These are phyloP conservation scores for Petromus typicus DNA, from an alignment of 2,113 vertebrate genomes.

Conservation along the genomic window DNA sequence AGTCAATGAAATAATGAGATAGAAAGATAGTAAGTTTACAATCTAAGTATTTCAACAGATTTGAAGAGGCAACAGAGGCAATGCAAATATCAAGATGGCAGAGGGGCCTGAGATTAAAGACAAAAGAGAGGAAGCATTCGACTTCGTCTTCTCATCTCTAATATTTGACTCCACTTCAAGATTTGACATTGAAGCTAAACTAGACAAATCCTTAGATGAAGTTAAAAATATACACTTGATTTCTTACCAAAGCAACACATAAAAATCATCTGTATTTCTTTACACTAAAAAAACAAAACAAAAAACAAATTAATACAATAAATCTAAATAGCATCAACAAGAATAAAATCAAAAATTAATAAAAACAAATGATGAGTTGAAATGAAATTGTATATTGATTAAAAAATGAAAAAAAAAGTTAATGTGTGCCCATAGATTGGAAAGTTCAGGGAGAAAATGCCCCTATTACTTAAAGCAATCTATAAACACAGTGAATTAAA, in stretches of 20 bases:
- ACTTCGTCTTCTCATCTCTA: not conserved
- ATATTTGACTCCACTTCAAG: not conserved
- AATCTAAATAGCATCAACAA: not conserved
- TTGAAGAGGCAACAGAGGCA: not conserved
- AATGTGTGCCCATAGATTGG: not conserved
- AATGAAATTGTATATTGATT: not conserved
- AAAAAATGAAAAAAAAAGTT: not conserved
- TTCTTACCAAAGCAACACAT: not conserved
- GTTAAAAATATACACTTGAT: not conserved
- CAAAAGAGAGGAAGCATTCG: not conserved
- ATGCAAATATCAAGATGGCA: not conserved
- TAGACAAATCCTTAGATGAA: not conserved
- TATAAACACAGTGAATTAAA: not conserved
- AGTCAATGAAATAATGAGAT: not conserved
- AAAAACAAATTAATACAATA: not conserved
- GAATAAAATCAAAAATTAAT: not conserved
- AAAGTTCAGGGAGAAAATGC: not conserved
- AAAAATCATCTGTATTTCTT: not conserved
- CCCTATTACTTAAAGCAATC: not conserved
- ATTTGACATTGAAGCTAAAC: not conserved
- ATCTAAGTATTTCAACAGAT: constrained; percentile 39
- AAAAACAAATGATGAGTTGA: not conserved
- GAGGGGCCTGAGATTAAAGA: not conserved
- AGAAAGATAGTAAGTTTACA: not conserved
- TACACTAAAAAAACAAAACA: not conserved